Percentiles rank a stretch among this genome's conserved stretches.
phyloP scores from a whole-genome alignment of 2,888 invertebrate genomes.

The Ecliptopera silaceata region DNA sequence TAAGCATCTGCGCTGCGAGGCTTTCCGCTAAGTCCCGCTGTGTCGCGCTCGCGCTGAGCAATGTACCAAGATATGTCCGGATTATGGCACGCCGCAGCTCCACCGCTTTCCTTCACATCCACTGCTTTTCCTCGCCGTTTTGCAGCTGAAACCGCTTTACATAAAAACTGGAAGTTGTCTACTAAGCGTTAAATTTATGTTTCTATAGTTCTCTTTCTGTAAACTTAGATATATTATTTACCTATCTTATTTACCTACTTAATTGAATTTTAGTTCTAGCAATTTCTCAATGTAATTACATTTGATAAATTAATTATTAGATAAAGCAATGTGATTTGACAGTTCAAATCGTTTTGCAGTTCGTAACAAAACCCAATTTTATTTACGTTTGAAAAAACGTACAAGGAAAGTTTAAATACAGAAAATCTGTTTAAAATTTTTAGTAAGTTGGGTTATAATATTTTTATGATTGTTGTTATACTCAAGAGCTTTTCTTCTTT shows the following conservation, averaged over 20 bases:
- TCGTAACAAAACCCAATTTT: too few species aligned
- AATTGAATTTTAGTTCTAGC: too few species aligned
- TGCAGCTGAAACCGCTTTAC: slow-evolving; percentile 70
- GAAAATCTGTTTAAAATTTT: not conserved
- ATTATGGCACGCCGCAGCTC: slow-evolving; percentile 68
- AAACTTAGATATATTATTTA: not conserved
- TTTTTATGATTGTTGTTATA: slow-evolving; percentile 8
- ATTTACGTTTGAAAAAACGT: too few species aligned
- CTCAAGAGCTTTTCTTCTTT: slow-evolving; percentile 14
- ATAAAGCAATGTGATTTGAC: too few species aligned
- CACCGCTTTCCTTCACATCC: slow-evolving; percentile 61
- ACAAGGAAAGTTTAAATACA: not conserved
- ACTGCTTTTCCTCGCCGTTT: slow-evolving; percentile 69
- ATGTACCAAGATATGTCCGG: slow-evolving; percentile 80
- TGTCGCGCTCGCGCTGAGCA: slow-evolving; percentile 80
- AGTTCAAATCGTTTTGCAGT: too few species aligned
- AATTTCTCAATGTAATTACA: too few species aligned
- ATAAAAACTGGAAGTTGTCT: slow-evolving; percentile 39
- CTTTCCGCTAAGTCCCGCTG: slow-evolving; percentile 80
- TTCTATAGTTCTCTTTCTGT: not conserved
- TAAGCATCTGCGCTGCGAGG: slow-evolving; percentile 77
- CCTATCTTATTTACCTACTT: too few species aligned
- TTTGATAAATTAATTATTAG: too few species aligned
- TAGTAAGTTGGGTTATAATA: too few species aligned
- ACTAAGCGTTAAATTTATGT: slow-evolving; percentile 9